phyloP scores from a whole-genome alignment of 64 coral and sea anemone genomes.

The Actinia equina region DNA sequence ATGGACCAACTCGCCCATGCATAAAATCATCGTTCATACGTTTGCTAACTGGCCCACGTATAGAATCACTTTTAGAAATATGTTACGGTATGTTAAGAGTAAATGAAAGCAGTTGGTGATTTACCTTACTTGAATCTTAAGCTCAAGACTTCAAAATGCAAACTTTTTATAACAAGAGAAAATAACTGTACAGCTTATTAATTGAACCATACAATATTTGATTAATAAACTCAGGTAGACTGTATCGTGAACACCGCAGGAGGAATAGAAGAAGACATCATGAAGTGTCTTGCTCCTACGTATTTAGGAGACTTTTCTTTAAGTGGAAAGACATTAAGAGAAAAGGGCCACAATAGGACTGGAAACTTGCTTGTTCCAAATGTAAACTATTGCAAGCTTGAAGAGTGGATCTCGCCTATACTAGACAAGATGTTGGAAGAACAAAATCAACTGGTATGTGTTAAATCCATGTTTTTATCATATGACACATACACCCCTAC shows the following conservation, averaged over 20 bases:
- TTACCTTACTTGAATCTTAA: too few relatives aligned
- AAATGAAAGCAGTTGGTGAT: too few relatives aligned
- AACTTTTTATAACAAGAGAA: too few relatives aligned
- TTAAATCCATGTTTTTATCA: neutral
- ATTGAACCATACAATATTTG: neutral
- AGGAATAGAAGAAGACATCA: slow-evolving; percentile 96
- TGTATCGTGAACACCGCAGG: slow-evolving; percentile 88
- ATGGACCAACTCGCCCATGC: too few relatives aligned
- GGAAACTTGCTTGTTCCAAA: slow-evolving; percentile 97
- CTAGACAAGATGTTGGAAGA: slow-evolving; percentile 85
- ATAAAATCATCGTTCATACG: too few relatives aligned
- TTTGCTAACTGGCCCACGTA: too few relatives aligned
- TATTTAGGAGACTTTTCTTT: slow-evolving; percentile 92
- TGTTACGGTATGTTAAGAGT: too few relatives aligned
- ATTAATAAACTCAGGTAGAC: slow-evolving; percentile 60
- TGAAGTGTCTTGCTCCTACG: slow-evolving; percentile 91
- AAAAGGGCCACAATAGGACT: slow-evolving; percentile 89
- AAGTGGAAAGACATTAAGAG: slow-evolving; percentile 50
- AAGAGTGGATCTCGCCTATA: slow-evolving; percentile 82
- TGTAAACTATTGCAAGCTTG: slow-evolving; percentile 87
- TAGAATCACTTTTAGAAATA: too few relatives aligned
- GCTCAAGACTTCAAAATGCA: too few relatives aligned
- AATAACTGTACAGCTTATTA: too few relatives aligned
- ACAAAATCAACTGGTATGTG: slow-evolving; percentile 41
- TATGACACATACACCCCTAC: too few relatives aligned